These are phyloP conservation scores for Jaculus jaculus DNA, from an alignment of 2,113 vertebrate genomes.

Conservation along the genomic window DNA sequence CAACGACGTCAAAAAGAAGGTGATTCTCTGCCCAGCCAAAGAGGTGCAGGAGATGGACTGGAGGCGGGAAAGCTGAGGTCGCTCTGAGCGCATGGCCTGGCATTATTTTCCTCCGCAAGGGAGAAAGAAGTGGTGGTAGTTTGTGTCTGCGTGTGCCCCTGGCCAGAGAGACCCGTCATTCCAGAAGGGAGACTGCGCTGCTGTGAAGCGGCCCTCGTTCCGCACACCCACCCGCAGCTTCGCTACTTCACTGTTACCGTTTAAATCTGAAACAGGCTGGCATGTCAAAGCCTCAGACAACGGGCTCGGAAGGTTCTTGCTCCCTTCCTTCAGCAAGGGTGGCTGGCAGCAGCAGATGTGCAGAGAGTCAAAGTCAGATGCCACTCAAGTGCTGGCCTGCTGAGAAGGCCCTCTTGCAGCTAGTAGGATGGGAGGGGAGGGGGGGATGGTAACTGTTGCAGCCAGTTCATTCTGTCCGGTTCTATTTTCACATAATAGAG, in stretches of 20 bases:
- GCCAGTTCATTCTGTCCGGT: background rate
- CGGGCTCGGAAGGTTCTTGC: conserved; percentile 77
- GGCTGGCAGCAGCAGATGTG: conserved; percentile 68
- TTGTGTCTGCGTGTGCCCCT: background rate
- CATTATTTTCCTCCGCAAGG: background rate
- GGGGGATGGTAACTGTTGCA: background rate
- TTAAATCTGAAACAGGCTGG: background rate
- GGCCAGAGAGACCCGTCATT: conserved; percentile 55
- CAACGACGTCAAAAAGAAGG: background rate
- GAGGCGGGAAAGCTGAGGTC: background rate
- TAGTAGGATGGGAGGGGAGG: conserved; percentile 64
- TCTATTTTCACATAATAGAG: background rate
- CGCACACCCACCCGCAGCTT: conserved; percentile 69
- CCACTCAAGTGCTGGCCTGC: conserved; percentile 71
- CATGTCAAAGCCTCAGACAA: conserved; percentile 60
- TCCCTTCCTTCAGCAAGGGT: conserved; percentile 48
- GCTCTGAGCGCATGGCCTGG: background rate
- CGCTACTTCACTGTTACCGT: background rate
- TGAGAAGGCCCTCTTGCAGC: conserved; percentile 66
- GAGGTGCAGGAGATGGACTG: background rate
- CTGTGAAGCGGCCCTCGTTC: too few relatives aligned
- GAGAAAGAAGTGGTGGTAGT: conserved; percentile 5
- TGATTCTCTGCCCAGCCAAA: background rate
- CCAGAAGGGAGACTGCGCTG: conserved; percentile 60
- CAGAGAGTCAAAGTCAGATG: conserved; percentile 73